Conservation (phyloP, 2,113 vertebrate genomes). For the Cnemophilus loriae region DNA sequence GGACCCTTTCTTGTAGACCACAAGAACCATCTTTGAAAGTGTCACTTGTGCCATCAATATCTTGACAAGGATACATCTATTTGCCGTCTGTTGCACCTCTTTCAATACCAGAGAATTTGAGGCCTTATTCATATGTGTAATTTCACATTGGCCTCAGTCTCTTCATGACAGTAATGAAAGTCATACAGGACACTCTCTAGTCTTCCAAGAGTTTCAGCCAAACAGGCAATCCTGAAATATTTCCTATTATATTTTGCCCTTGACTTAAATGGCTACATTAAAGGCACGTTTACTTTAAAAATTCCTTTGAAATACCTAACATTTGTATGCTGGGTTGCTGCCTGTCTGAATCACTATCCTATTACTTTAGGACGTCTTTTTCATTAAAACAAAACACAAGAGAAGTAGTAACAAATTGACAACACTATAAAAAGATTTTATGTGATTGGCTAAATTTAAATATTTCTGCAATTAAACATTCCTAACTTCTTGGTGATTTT, state of each 20-base stretch:
- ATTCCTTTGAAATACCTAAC: conserved; percentile 24
- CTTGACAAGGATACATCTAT: neutral
- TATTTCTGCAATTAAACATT: neutral
- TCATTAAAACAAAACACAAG: neutral
- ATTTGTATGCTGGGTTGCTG: neutral
- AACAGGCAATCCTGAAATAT: neutral
- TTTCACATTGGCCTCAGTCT: neutral
- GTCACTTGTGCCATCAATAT: fast-evolving
- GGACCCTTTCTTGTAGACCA: neutral
- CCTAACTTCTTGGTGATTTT: neutral
- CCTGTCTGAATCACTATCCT: neutral
- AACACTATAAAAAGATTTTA: conserved; percentile 12
- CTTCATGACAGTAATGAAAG: neutral
- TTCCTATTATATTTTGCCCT: neutral
- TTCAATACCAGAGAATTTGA: neutral
- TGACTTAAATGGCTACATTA: neutral
- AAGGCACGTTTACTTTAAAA: neutral
- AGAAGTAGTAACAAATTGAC: conserved; percentile 2
- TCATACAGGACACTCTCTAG: neutral
- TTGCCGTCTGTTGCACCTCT: neutral
- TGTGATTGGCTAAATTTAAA: neutral
- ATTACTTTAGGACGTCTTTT: neutral
- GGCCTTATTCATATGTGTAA: neutral
- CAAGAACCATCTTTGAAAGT: neutral
- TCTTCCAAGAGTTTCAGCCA: neutral